Conservation (phyloP, 2,113 vertebrate genomes). For the Xiphias gladius region DNA sequence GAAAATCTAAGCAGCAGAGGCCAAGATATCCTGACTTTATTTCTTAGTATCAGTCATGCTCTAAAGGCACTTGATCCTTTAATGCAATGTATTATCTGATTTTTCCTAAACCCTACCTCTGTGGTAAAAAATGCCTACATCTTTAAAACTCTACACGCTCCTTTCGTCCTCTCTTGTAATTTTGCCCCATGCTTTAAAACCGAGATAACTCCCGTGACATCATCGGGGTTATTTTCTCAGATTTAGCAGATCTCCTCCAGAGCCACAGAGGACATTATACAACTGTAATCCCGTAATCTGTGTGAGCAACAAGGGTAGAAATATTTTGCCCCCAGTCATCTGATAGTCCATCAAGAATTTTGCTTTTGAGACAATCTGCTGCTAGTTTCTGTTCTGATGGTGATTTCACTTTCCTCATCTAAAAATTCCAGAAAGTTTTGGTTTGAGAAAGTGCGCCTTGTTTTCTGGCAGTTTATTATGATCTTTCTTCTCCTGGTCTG, state of each 20-base stretch:
- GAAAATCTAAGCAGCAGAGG: not conserved
- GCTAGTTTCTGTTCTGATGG: not conserved
- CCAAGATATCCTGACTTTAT: not conserved
- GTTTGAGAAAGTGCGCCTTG: not conserved
- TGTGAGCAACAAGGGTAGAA: not conserved
- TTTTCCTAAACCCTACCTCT: not conserved
- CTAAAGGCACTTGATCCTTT: not conserved
- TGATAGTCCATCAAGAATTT: not conserved
- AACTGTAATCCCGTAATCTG: not conserved
- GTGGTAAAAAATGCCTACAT: not conserved
- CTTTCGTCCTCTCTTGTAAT: not conserved
- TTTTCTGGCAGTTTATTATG: constrained; percentile 27
- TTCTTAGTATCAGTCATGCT: not conserved
- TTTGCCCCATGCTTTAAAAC: not conserved
- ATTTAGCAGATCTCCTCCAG: not conserved
- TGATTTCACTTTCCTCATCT: not conserved
- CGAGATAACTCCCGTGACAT: not conserved
- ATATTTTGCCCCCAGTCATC: not conserved
- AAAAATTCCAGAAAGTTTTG: constrained; percentile 21
- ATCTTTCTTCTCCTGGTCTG: not conserved
- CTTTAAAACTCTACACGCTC: no score
- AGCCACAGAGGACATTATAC: not conserved
- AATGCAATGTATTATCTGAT: not conserved
- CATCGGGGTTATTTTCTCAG: constrained; percentile 6
- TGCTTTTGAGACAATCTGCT: constrained; percentile 1